Evolutionary conservation across 2,797 vertebrate genomes (phyloP), one percentile per base, ranked within the genome.

Genomic region (Echiichthys vipera): DNA sequence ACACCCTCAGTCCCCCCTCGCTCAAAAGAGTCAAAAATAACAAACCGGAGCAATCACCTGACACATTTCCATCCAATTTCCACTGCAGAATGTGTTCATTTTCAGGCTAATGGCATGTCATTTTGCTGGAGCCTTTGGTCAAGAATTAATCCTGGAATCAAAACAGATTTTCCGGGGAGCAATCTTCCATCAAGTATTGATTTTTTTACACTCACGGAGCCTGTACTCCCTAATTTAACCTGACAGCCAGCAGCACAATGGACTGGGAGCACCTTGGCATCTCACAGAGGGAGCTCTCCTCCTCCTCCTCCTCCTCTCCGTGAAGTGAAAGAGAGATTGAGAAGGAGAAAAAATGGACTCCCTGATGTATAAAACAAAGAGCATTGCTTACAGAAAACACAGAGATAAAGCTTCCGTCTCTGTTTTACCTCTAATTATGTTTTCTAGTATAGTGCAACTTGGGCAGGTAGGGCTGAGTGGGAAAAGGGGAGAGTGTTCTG

Each of bases 161-260:
- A 98, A 99, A 99, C 98, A 98, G 97, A 99, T 99, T 99, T 99
- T 99, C 97, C 93, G 86, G 96, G 96, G 97, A 99, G 96, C 97
- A 99, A 98, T 99, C 97, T 98, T 97, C 97, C 98, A 98, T 99
- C 97, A 98, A 97, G 97, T 98, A 99, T 99, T 98, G 98, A 99
- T 99, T 99, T 98, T 97, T 98, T 98, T 99, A 99, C 97, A 99
- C 97, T 98, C 96, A 96, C 96, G 88, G 96, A 97, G 96, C 96
- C 96, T 97, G 98, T 99, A 98, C 96, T 98, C 97, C 95, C 96
- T 99, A 99, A 99, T 99, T 99, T 99, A 99, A 99, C 95, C 96
- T 98, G 98, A 99, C 98, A 99, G 97, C 96, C 95, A 95, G 97
- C 94, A 95, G 96, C 96, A 98, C 97, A 98, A 98, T 99, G 97